Conservation (phyloP, 2,113 vertebrate genomes). For the Apteryx mantelli region DNA sequence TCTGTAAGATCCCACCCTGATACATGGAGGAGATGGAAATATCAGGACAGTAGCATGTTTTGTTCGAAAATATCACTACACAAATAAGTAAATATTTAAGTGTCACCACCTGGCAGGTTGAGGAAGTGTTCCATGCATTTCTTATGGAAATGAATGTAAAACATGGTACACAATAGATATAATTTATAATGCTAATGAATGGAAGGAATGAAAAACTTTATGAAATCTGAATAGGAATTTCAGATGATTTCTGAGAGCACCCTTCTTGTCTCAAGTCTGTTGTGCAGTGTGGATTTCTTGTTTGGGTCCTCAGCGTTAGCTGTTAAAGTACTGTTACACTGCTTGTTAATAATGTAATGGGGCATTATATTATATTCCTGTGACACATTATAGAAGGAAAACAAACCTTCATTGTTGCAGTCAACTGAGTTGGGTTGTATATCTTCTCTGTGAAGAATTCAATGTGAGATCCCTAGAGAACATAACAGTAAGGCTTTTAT, state of each 20-base stretch:
- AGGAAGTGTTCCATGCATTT: neutral
- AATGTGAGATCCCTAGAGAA: neutral
- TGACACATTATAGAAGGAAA: neutral
- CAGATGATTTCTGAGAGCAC: neutral
- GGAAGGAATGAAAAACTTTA: neutral
- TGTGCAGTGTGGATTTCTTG: neutral
- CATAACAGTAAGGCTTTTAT: constrained; percentile 40
- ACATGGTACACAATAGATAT: neutral
- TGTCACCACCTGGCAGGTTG: neutral
- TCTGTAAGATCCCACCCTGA: neutral
- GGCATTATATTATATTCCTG: neutral
- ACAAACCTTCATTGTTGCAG: constrained; percentile 27
- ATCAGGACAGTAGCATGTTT: neutral
- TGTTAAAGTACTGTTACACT: neutral
- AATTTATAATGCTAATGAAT: neutral
- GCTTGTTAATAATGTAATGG: neutral
- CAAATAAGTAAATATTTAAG: neutral
- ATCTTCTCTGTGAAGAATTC: constrained; percentile 31
- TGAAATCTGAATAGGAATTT: neutral
- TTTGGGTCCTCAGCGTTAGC: neutral
- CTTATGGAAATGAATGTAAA: neutral
- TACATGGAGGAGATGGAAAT: neutral
- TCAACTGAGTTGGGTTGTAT: constrained; percentile 1
- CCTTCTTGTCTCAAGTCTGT: neutral
- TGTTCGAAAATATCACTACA: neutral